phyloP scores from a whole-genome alignment of 2,797 vertebrate species.

The Setipinna tenuifilis region DNA sequence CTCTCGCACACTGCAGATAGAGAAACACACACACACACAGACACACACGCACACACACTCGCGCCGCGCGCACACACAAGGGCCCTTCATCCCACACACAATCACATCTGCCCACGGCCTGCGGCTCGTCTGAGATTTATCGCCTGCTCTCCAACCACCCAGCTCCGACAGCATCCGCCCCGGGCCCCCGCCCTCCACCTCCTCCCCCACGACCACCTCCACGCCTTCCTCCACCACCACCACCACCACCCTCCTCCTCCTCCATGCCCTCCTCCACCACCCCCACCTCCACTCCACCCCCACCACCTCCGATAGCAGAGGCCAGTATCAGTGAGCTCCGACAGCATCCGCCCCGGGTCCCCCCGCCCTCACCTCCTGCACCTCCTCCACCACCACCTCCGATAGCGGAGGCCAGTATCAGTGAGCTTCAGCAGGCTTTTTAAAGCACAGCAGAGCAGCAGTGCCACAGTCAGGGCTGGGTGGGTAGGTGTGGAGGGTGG shows the following conservation, averaged over 20 bases:
- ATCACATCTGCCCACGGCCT: slow-evolving; percentile 11
- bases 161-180: neutral
- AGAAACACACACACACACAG: neutral
- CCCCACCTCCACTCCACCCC: no score
- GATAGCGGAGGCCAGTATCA: neutral
- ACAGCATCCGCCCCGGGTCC: no score
- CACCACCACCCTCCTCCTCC: neutral
- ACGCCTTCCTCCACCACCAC: neutral
- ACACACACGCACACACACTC: slow-evolving; percentile 12
- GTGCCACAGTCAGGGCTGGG: neutral
- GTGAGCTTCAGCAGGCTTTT: neutral
- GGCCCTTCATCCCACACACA: slow-evolving; percentile 11
- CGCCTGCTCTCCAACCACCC: neutral
- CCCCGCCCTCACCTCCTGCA: no score
- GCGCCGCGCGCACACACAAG: neutral
- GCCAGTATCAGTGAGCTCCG: no score
- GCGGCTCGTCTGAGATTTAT: slow-evolving; percentile 18
- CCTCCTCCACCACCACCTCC: neutral
- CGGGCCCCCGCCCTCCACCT: neutral
- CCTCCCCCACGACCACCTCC: neutral
- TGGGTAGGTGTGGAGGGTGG: neutral
- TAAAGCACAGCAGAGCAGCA: neutral
- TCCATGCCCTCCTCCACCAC: no score
- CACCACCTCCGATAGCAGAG: no score
- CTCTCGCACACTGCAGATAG: neutral